A percentile compares a stretch with the other conserved stretches of the same genome.
These are phyloP conservation scores for Dromius quadrimaculatus DNA, from an alignment of 2,888 invertebrate species.

Conservation along the genomic window DNA sequence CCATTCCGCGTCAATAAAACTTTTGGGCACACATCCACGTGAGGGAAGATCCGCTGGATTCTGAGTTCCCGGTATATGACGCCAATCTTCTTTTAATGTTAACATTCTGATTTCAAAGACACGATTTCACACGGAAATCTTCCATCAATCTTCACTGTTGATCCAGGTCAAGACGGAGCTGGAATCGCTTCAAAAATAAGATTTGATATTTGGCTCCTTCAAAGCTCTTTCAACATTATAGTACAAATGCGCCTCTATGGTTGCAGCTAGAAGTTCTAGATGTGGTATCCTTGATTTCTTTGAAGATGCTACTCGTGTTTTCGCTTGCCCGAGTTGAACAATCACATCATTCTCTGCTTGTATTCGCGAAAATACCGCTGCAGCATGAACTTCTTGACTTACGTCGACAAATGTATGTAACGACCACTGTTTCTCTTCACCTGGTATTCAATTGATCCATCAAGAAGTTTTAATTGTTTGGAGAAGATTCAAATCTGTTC, in stretches of 20 bases:
- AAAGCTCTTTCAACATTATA: slow-evolving; percentile 39
- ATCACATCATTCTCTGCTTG: slow-evolving; percentile 48
- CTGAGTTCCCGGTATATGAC: slow-evolving; percentile 36
- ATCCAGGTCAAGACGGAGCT: slow-evolving; percentile 58
- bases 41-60: slow-evolving; percentile 47
- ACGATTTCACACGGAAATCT: slow-evolving; percentile 57
- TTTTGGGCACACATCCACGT: slow-evolving; percentile 55
- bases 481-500: slow-evolving; percentile 17
- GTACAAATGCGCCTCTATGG: slow-evolving; percentile 56
- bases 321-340: slow-evolving; percentile 57
- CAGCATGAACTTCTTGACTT: slow-evolving; percentile 9
- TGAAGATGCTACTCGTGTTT: slow-evolving; percentile 57
- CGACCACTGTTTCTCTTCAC: slow-evolving; percentile 2
- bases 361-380: neutral
- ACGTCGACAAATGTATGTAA: slow-evolving; percentile 13
- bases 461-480: neutral
- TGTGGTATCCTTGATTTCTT: slow-evolving; percentile 58
- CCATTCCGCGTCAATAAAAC: slow-evolving; percentile 57
- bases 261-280: slow-evolving; percentile 59
- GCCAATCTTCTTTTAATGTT: slow-evolving; percentile 55
- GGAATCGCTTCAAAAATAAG: slow-evolving; percentile 57
- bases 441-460: slow-evolving; percentile 14
- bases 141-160: slow-evolving; percentile 54
- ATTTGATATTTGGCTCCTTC: slow-evolving; percentile 40
- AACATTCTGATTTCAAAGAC: slow-evolving; percentile 57